Conservation (phyloP, 2,888 invertebrate species). For the Fragum sueziense region DNA sequence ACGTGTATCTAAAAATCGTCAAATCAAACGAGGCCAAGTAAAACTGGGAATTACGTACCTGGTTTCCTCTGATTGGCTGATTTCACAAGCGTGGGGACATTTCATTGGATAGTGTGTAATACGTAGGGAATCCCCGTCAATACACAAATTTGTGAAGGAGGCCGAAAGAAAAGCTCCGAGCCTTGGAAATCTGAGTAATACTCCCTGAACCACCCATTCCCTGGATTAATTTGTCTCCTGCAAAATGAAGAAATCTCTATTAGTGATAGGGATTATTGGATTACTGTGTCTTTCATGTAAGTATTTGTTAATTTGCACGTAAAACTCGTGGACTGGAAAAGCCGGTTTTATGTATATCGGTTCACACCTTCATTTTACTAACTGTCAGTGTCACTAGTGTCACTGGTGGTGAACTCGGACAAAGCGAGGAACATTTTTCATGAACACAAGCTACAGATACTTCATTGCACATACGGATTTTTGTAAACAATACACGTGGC, state of each 20-base stretch:
- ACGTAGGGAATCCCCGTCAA: conserved; percentile 71
- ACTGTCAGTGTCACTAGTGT: too few relatives aligned
- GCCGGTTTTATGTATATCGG: conserved; percentile 28
- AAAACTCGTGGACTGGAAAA: conserved; percentile 15
- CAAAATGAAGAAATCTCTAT: conserved; percentile 63
- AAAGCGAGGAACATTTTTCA: too few relatives aligned
- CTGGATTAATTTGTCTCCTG: conserved; percentile 6
- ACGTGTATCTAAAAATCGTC: conserved; percentile 49
- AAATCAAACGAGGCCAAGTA: conserved; percentile 77
- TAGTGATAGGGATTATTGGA: conserved; percentile 71
- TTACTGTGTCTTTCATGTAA: conserved; percentile 73
- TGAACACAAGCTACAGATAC: too few relatives aligned
- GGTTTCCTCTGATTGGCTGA: conserved; percentile 73
- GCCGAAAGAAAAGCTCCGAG: conserved; percentile 8
- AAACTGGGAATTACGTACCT: conserved; percentile 71
- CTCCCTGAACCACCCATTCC: conserved; percentile 17
- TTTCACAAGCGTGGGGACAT: conserved; percentile 67
- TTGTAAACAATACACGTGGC: too few relatives aligned
- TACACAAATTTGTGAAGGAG: conserved; percentile 11
- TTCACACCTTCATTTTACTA: too few relatives aligned
- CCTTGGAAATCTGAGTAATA: conserved; percentile 22
- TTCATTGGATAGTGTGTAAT: conserved; percentile 68
- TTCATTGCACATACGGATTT: too few relatives aligned
- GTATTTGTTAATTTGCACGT: conserved; percentile 41
- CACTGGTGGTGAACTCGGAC: too few relatives aligned